Base-by-base conservation (phyloP, 1,140 invertebrate genomes). In the Bombus terrestris region DNA sequence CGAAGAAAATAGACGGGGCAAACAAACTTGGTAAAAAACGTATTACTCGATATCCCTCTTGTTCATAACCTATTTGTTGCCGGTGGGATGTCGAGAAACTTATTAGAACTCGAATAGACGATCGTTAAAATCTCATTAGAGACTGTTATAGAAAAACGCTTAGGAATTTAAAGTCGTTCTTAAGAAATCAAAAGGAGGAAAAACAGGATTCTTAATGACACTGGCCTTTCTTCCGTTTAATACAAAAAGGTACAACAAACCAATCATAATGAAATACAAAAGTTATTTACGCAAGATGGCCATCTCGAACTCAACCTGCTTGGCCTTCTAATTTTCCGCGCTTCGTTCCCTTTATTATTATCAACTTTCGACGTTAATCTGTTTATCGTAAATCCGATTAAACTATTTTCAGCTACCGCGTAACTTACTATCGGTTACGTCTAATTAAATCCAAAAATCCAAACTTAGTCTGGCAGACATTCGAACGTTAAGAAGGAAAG, bases 101-200 rank as follows among this genome's bases (percentile, higher is more conserved):
- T n/a, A 59, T 59, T 76, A 59, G 53, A 76, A 39, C 6, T 47
- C 15, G n/a, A 28, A 43, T 72, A 13, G 39, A 41, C 28, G 39
- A 41, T 73, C 71, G 71, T 73, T 73, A 73, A 73, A 47, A 41
- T 73, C 71, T 73, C 41, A 22, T 73, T 73, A 73, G 39, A 5
- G 15, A 1, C 6, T 32, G 71, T 10, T 53, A 15, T 43, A 18
- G 71, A 10, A 22, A 32, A 47, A 43, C 43, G 43, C 6, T 18
- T 32, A 3, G 15, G 37, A 39, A 39, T 71, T 39, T 28, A 25
- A 41, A n/a, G 28, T 75, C 32, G 47, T 28, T 57, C 9, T 35
- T 57, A 47, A 53, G 74, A 39, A 18, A 76, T 59, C 53, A 10
- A 71, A 71, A 25, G 1, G 25, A n/a, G 18, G 37, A 71, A 47